Evolutionary conservation across 2,888 invertebrate genomes (phyloP).

Genomic region (Catocala fraxini): DNA sequence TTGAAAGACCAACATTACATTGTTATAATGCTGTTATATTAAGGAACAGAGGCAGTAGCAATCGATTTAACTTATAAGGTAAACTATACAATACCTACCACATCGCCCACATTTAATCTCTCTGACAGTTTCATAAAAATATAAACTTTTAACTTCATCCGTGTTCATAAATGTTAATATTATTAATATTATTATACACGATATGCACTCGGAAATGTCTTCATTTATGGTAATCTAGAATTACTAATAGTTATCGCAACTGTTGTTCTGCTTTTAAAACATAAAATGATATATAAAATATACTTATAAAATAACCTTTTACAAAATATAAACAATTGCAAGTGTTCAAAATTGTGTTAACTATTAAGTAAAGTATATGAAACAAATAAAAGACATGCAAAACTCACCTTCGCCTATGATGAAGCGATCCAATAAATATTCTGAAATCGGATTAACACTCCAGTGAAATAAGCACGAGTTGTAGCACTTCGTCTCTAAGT

Average conservation of each 20-base stretch:
- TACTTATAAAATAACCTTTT: background rate
- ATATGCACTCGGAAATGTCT: constrained; percentile 35
- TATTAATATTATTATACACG: constrained; percentile 45
- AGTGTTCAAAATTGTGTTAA: background rate
- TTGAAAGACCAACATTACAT: constrained; percentile 18
- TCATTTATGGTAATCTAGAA: constrained; percentile 34
- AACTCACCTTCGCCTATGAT: constrained; percentile 74
- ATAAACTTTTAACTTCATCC: constrained; percentile 41
- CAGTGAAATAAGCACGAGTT: constrained; percentile 82
- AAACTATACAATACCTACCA: constrained; percentile 44
- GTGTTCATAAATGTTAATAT: constrained; percentile 48
- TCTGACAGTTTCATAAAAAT: constrained; percentile 38
- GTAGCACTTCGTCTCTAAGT: constrained; percentile 80
- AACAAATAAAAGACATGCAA: constrained; percentile 12
- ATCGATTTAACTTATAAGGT: constrained; percentile 39
- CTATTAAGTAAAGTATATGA: background rate
- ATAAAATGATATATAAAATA: constrained; percentile 20
- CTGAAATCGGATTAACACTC: constrained; percentile 83
- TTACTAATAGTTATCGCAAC: constrained; percentile 40
- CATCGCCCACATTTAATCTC: constrained; percentile 46
- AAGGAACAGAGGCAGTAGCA: constrained; percentile 23
- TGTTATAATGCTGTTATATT: constrained; percentile 18
- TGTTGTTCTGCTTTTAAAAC: constrained; percentile 27
- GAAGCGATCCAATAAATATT: constrained; percentile 83
- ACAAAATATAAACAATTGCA: background rate